Percentiles rank a stretch among this genome's conserved stretches.
Conservation (phyloP, 2,113 vertebrate species). For the Propithecus coquereli region DNA sequence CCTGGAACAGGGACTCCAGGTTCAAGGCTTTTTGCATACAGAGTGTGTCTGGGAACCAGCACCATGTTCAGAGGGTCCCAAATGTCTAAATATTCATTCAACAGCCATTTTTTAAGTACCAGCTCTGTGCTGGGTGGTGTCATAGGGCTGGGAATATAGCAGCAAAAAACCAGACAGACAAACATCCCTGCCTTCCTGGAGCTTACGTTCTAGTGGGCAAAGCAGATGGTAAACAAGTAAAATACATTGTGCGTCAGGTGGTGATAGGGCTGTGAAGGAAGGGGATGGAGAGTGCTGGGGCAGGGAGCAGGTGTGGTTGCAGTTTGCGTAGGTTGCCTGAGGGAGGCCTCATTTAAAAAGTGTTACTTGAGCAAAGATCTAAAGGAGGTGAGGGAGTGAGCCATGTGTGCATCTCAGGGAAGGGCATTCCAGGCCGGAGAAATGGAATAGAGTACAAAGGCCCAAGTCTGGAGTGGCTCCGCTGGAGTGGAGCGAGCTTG, state of each 20-base stretch:
- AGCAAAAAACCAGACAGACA: not conserved
- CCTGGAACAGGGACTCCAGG: not conserved
- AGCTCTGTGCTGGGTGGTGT: not conserved
- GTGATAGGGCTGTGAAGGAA: not conserved
- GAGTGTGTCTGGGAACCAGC: not conserved
- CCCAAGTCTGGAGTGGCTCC: not conserved
- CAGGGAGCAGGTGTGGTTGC: not conserved
- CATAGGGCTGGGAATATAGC: not conserved
- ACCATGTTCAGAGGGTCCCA: not conserved
- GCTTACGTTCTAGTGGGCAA: not conserved
- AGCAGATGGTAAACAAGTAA: not conserved
- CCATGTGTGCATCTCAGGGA: not conserved
- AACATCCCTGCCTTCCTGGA: not conserved
- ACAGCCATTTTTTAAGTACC: not conserved
- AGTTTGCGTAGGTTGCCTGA: not conserved
- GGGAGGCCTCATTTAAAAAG: not conserved
- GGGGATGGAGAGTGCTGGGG: not conserved
- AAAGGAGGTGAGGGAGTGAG: not conserved
- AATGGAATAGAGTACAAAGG: not conserved
- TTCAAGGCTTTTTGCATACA: not conserved
- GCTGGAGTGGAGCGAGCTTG: not conserved
- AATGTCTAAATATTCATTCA: not conserved
- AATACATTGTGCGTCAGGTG: not conserved
- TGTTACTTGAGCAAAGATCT: not conserved
- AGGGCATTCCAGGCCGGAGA: not conserved